These are phyloP conservation scores for Drosophila kikkawai DNA, from an alignment of 1,140 invertebrate genomes.

Conservation along the genomic window DNA sequence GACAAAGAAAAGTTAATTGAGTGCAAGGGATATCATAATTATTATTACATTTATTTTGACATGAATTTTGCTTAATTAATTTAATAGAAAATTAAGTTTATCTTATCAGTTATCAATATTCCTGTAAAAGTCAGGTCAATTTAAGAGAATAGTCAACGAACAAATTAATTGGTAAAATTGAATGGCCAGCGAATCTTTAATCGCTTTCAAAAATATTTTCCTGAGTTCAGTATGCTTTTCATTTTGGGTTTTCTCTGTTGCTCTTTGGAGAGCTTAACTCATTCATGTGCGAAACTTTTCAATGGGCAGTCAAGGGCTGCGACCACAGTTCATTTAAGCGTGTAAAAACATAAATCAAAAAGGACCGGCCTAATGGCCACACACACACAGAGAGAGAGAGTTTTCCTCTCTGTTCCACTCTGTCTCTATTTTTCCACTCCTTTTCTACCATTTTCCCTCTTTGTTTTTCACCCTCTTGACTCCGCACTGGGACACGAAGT, in stretches of 20 bases:
- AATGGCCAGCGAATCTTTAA: conserved; percentile 26
- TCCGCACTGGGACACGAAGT: conserved; percentile 61
- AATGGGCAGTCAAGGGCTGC: conserved; percentile 41
- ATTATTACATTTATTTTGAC: neutral
- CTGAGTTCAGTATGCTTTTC: conserved; percentile 62
- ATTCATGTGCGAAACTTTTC: conserved; percentile 77
- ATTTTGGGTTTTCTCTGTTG: conserved; percentile 20
- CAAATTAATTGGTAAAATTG: conserved; percentile 31
- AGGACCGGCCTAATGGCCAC: conserved; percentile 70
- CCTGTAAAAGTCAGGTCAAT: neutral
- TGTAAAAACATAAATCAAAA: conserved; percentile 84
- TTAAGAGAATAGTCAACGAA: neutral
- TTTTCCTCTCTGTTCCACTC: neutral
- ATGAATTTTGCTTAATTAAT: too few relatives aligned
- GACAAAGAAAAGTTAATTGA: neutral
- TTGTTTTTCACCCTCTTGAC: conserved; percentile 19
- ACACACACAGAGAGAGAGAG: conserved; percentile 39
- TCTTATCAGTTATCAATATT: neutral
- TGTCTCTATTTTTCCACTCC: conserved; percentile 5
- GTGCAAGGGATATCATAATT: neutral
- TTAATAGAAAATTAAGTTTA: neutral
- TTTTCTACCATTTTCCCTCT: conserved; percentile 1
- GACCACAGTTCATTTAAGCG: conserved; percentile 78
- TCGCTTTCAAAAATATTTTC: conserved; percentile 57
- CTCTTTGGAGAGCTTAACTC: conserved; percentile 53